Evolutionary conservation across 2,113 vertebrate genomes (phyloP).

Genomic region (Stegostoma tigrinum): DNA sequence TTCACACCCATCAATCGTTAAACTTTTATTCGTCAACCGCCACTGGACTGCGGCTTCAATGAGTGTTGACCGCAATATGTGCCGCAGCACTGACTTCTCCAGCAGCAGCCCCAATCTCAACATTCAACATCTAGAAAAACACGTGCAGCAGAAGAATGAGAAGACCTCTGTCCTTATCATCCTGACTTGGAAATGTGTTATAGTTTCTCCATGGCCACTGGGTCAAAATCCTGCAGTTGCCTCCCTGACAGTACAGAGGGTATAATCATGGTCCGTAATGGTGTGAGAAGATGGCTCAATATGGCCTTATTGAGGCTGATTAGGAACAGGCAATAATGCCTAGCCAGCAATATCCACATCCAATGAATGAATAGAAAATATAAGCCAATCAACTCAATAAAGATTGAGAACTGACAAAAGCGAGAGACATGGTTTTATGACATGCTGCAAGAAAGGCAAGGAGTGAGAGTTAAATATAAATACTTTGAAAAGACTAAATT

Average conservation of each 20-base stretch:
- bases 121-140: background rate
- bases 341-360: background rate
- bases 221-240: background rate
- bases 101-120: background rate
- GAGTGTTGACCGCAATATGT: too few relatives aligned
- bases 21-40: too few relatives aligned
- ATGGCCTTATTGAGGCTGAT: background rate
- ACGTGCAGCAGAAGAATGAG: background rate
- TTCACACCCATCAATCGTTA: too few relatives aligned
- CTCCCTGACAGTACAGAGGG: background rate
- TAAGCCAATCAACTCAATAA: background rate
- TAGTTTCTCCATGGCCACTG: background rate
- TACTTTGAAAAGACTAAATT: background rate
- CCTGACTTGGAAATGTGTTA: background rate
- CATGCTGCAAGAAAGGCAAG: background rate
- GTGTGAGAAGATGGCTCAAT: background rate
- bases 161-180: background rate
- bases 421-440: background rate
- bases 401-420: background rate
- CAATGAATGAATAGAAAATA: background rate
- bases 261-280: background rate
- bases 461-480: background rate
- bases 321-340: background rate
- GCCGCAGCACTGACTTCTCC: too few relatives aligned
- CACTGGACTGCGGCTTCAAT: too few relatives aligned